phyloP scores from a whole-genome alignment of 2,888 invertebrate species.

The Eupeodes luniger region DNA sequence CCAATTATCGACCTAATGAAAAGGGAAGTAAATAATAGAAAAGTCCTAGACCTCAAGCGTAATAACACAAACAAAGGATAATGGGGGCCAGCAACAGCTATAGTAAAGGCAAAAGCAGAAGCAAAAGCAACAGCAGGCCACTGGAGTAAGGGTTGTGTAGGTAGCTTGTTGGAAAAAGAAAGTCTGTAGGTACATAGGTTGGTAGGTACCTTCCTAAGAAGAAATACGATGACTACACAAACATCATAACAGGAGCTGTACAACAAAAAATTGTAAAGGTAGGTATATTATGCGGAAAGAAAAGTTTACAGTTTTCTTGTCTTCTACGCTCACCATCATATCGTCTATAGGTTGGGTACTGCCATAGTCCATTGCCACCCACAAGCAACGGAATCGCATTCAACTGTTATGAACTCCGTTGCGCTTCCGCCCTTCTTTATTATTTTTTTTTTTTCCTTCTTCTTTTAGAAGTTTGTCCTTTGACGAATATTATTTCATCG shows the following conservation, averaged over 20 bases:
- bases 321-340: constrained; percentile 19
- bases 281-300: constrained; percentile 63
- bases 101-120: not conserved
- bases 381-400: constrained; percentile 51
- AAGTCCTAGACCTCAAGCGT: constrained; percentile 76
- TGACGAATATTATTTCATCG: constrained; percentile 61
- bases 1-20: constrained; percentile 80
- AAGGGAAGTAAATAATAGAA: constrained; percentile 77
- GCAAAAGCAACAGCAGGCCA: not conserved
- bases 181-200: not conserved
- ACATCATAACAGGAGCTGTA: constrained; percentile 65
- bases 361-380: not conserved
- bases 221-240: constrained; percentile 68
- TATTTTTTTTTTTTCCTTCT: constrained; percentile 8
- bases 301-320: constrained; percentile 72
- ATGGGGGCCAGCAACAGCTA: constrained; percentile 27
- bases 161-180: constrained; percentile 37
- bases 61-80: constrained; percentile 74
- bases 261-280: not conserved
- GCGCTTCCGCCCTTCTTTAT: constrained; percentile 54
- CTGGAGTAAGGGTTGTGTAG: constrained; percentile 17
- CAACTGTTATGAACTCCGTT: constrained; percentile 54
- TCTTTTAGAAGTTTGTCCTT: constrained; percentile 67
- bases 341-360: not conserved
- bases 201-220: constrained; percentile 29